These are phyloP conservation scores for Epicauta chinensis DNA, from an alignment of 1,140 invertebrate species.

Conservation along the genomic window DNA sequence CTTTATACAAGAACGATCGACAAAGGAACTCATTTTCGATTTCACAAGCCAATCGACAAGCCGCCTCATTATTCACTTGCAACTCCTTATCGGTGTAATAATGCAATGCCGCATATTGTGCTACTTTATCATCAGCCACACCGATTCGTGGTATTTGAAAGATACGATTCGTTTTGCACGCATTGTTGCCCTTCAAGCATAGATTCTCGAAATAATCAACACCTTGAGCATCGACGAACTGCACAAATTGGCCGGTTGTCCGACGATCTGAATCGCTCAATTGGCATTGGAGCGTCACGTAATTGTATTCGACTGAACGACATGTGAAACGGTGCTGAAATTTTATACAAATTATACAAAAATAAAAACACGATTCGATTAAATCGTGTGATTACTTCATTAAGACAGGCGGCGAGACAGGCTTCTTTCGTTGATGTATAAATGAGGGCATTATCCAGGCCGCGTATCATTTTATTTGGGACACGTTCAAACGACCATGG, in stretches of 20 bases:
- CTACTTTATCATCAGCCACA: slow-evolving; percentile 81
- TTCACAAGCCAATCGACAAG: slow-evolving; percentile 82
- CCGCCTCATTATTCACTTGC: slow-evolving; percentile 74
- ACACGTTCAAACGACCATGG: slow-evolving; percentile 91
- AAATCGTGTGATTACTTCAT: slow-evolving; percentile 59
- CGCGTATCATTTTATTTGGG: slow-evolving; percentile 84
- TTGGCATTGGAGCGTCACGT: slow-evolving; percentile 84
- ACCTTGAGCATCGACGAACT: slow-evolving; percentile 82
- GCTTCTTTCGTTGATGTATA: slow-evolving; percentile 92
- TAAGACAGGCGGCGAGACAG: slow-evolving; percentile 84
- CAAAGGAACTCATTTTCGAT: slow-evolving; percentile 91
- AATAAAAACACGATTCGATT: background rate
- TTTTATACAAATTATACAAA: background rate
- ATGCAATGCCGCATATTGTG: slow-evolving; percentile 83
- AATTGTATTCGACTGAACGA: slow-evolving; percentile 89
- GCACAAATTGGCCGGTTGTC: slow-evolving; percentile 73
- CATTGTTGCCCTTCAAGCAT: slow-evolving; percentile 80
- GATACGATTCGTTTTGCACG: slow-evolving; percentile 70
- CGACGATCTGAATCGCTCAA: slow-evolving; percentile 82
- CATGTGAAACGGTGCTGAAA: slow-evolving; percentile 79
- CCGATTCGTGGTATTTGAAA: slow-evolving; percentile 78
- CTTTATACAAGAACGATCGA: slow-evolving; percentile 80
- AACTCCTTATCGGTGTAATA: slow-evolving; percentile 93
- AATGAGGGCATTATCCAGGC: slow-evolving; percentile 83
- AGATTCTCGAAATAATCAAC: slow-evolving; percentile 94